Base-by-base conservation (phyloP, 2,113 vertebrate species). In the Carassius auratus region DNA sequence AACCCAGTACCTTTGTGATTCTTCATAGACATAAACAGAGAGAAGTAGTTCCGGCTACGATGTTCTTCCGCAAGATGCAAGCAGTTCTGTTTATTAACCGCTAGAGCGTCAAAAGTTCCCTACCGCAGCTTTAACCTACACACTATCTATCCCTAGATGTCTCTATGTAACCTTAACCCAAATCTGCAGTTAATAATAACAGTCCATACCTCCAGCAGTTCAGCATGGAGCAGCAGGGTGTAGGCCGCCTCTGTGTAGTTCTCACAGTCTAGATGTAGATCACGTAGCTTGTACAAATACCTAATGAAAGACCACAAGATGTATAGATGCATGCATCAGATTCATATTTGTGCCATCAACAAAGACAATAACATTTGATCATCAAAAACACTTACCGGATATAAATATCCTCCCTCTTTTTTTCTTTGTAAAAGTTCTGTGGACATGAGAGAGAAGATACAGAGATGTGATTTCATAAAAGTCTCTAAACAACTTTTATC, bases 341-440 rank as follows among this genome's bases (percentile, higher is more conserved):
- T 30, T 2, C 1, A 8, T n/a, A 19, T 1, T 8, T 36, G 19
- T 36, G 64, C 48, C 0, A 19, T 4, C 30, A 45, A 8, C 10
- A 38, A 30, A 33, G 64, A 26, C 17, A 64, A 36, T 1, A 17
- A 61, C 17, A 33, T 61, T 74, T 17, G 19, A 88, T 21, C 19
- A 26, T 33, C 26, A 17, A 12, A 13, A 48, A 36, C 17, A 61
- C 93, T 94, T 91, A 98, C 98, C 97, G 95, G 91, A 99, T 98
- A n/a, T 98, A 99, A 91, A 99, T 99, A 91, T 99, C 98, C 85
- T 99, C 97, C 84, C 98, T 93, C 87, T 99, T 97, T 93, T 99
- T 98, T 85, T 99, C 98, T 91, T 99, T 99, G 88, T 99, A 99
- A 87, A 99, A 99, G 86, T 98, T 98, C 98, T 99, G 90, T 33